Percentiles rank a stretch among this genome's conserved stretches.
Evolutionary conservation across 92 coral and sea anemone species (phyloP).

Genomic region (Isaurus tuberculatus): DNA sequence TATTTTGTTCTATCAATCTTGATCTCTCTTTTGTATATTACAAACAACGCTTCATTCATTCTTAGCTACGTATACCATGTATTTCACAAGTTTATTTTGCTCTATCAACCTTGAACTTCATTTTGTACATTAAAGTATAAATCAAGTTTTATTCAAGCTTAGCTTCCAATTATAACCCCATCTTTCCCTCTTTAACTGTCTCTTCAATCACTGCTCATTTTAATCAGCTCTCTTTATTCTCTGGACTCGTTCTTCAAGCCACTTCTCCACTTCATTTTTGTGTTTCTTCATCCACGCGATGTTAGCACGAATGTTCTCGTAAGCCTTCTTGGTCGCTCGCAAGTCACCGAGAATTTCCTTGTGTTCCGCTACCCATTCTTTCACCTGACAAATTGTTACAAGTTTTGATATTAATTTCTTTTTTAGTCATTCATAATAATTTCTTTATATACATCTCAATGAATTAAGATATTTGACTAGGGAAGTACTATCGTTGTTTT

Average conservation of each 20-base stretch:
- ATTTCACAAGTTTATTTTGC: too few species aligned
- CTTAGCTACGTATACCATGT: not conserved
- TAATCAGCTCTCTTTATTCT: constrained; percentile 9
- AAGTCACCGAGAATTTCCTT: constrained; percentile 67
- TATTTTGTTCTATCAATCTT: too few species aligned
- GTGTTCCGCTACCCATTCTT: constrained; percentile 80
- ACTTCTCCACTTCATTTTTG: constrained; percentile 67
- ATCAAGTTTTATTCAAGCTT: not conserved
- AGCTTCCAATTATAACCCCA: not conserved
- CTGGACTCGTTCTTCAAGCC: constrained; percentile 76
- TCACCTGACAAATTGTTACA: constrained; percentile 56
- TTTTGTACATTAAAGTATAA: too few species aligned
- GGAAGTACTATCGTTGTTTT: too few species aligned
- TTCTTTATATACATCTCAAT: too few species aligned
- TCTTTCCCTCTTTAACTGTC: not conserved
- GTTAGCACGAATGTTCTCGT: constrained; percentile 82
- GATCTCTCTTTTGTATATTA: not conserved
- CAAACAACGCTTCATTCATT: not conserved
- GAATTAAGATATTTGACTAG: too few species aligned
- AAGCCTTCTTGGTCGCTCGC: constrained; percentile 88
- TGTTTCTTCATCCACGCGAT: constrained; percentile 93
- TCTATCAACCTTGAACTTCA: too few species aligned
- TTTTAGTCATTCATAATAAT: too few species aligned
- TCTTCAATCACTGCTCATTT: not conserved
- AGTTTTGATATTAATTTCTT: too few species aligned